phyloP scores from a whole-genome alignment of 2,113 vertebrate genomes.

The Ariopsis seemanni region DNA sequence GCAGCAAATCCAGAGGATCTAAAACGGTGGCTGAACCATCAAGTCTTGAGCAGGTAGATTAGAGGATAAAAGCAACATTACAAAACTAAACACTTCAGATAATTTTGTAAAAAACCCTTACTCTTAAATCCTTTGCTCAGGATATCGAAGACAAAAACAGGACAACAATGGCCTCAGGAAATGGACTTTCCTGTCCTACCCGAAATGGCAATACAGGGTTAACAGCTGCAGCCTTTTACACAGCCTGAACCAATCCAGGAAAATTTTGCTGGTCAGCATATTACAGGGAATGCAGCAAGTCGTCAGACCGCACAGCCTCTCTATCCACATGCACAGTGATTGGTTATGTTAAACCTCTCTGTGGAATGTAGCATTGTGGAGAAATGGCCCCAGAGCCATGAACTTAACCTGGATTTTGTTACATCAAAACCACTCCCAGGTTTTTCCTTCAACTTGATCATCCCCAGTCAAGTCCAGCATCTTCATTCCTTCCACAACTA shows the following conservation, averaged over 20 bases:
- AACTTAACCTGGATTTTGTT: constrained; percentile 30
- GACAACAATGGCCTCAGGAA: constrained; percentile 50
- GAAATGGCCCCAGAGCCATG: background rate
- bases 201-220: constrained; percentile 51
- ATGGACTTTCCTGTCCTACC: constrained; percentile 52
- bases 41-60: background rate
- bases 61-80: background rate
- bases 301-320: constrained; percentile 6
- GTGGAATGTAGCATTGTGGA: constrained; percentile 39
- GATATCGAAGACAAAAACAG: constrained; percentile 30
- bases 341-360: background rate
- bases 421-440: constrained; percentile 13
- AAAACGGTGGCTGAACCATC: constrained; percentile 16
- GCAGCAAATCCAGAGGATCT: background rate
- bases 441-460: constrained; percentile 9
- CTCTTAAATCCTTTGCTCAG: background rate
- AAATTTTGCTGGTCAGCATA: constrained; percentile 56
- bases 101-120: background rate
- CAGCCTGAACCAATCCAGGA: constrained; percentile 43
- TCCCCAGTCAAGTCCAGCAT: background rate
- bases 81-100: background rate
- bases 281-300: constrained; percentile 29
- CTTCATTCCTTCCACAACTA: constrained; percentile 4
- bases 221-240: constrained; percentile 33
- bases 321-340: constrained; percentile 21